Percentiles rank a stretch among this genome's conserved stretches.
phyloP scores from a whole-genome alignment of 2,113 vertebrate species.

The Apeltes quadracus region DNA sequence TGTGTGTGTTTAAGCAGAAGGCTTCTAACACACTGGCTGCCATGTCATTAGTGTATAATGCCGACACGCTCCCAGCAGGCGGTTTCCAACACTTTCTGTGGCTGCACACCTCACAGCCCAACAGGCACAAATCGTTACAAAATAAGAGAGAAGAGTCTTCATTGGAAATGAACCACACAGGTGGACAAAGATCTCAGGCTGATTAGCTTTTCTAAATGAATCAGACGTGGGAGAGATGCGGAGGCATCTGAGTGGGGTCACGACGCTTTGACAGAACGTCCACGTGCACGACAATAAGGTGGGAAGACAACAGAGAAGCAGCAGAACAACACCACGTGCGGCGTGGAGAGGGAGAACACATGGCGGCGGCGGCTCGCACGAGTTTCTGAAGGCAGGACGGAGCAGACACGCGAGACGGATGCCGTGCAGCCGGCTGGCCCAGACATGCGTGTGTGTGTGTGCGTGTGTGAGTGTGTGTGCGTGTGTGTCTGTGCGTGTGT shows the following conservation, averaged over 20 bases:
- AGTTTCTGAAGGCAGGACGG: slow-evolving; percentile 55
- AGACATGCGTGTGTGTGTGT: slow-evolving; percentile 50
- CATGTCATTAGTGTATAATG: slow-evolving; percentile 68
- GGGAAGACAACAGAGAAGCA: slow-evolving; percentile 38
- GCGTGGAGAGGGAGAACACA: slow-evolving; percentile 64
- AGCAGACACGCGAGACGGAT: slow-evolving; percentile 73
- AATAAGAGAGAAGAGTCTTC: no score
- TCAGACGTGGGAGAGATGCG: slow-evolving; percentile 23
- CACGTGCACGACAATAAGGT: slow-evolving; percentile 12
- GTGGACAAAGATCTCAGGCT: slow-evolving; percentile 34
- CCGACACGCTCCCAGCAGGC: slow-evolving; percentile 63
- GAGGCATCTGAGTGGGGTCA: slow-evolving; percentile 78
- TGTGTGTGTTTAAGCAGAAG: slow-evolving; percentile 46
- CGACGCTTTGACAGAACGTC: background rate
- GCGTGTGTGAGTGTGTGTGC: slow-evolving; percentile 41
- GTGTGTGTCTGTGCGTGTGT: slow-evolving; percentile 63
- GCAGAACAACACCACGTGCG: slow-evolving; percentile 34
- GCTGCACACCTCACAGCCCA: slow-evolving; percentile 52
- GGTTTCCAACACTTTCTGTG: slow-evolving; percentile 62
- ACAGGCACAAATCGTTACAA: slow-evolving; percentile 32
- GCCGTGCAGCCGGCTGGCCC: slow-evolving; percentile 39
- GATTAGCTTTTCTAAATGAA: slow-evolving; percentile 30
- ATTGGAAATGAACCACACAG: slow-evolving; percentile 27
- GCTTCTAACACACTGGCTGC: slow-evolving; percentile 63
- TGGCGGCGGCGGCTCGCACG: slow-evolving; percentile 56